Evolutionary conservation across 2,797 vertebrate genomes (phyloP), one percentile per base, ranked within the genome.

Genomic region (Pseudotriccus pelzelni): DNA sequence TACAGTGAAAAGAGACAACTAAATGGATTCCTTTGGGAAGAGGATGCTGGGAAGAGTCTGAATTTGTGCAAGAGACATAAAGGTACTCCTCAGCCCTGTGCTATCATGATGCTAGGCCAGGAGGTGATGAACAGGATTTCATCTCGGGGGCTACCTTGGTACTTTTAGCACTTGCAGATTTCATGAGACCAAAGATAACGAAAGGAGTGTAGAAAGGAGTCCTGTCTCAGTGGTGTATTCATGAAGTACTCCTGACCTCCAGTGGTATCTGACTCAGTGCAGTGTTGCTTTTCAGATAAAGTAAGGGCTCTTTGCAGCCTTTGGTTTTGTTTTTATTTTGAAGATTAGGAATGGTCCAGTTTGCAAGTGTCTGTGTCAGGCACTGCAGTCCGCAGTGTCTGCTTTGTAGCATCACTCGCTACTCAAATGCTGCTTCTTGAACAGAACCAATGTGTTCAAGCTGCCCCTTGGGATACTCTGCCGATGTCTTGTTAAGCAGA

Each of bases 241-340:
- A 3, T 89, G 89, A 84, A 58, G 92, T 80, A 39, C 93, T 93
- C 74, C 93, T 94, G 95, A 96, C 93, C 92, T 95, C 89, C 93
- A 90, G 93, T 96, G 94, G 86, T 95, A 8, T 46, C 72, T 85
- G 58, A 37, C 43, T 89, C 22, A 53, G 30, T 2, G 4, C 89
- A 68, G 34, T 8, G 30, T 58, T 75, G 47, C 77, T 50, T 70
- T 63, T 62, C 32, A 78, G 39, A 53, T 25, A 12, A 62, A 78
- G 24, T 1, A 1, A 88, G 24, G 34, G 32, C 63, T 84, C 53
- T 87, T n/a, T 52, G 70, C 37, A 25, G 41, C 17, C 69, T 64
- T 27, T 41, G 34, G 3, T n/a, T 81, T 73, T 37, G 32, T 36
- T 93, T 93, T 80, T 52, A 13, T 56, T 60, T 52, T 74, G 76